Base-by-base conservation (phyloP, 2,888 invertebrate genomes). In the Ophion costatus region DNA sequence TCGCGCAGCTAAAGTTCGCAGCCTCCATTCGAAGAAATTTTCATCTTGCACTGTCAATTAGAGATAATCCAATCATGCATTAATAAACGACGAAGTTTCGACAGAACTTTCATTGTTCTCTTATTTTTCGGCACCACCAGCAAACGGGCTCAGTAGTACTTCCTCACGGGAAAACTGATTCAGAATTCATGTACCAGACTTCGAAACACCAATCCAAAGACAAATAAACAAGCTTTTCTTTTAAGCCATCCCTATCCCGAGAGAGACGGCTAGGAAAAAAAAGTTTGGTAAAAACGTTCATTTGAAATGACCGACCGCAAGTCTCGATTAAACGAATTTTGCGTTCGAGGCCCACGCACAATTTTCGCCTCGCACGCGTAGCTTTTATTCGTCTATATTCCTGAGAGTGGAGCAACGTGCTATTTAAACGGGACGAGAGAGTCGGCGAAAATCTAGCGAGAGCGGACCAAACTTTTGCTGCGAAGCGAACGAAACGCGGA, bases 341-440 rank as follows among this genome's bases (percentile, higher is more conserved):
- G 24, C 63, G 17, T 74, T 57, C 77, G 78, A n/a, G 64, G n/a
- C 24, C 33, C 45, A 9, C 24, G 51, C 14, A 17, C 29, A 67
- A 14, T 42, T 69, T 75, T 67, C 59, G 66, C 67, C 71, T 66
- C 74, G 77, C 57, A 57, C 78, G 9, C 38, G 38, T 38, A 84
- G 82, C 81, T 81, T 79, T 78, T 70, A 84, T 84, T 81, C 81
- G 84, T 75, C 82, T 84, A 79, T 61, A 82, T 82, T 79, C 33
- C 67, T 74, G 33, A 78, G 75, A 82, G 82, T 84, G 75, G 75
- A 70, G 51, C 75, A 82, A 76, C 82, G 82, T 84, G 81, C 79
- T 82, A 82, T 84, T 79, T 79, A 70, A 14, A 69, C 61, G 77
- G 42, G 29, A 20, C 14, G 56, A 33, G 56, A 22, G 11, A 38